Conservation (phyloP, 2,797 vertebrate genomes). For the Rhinogobio ventralis region DNA sequence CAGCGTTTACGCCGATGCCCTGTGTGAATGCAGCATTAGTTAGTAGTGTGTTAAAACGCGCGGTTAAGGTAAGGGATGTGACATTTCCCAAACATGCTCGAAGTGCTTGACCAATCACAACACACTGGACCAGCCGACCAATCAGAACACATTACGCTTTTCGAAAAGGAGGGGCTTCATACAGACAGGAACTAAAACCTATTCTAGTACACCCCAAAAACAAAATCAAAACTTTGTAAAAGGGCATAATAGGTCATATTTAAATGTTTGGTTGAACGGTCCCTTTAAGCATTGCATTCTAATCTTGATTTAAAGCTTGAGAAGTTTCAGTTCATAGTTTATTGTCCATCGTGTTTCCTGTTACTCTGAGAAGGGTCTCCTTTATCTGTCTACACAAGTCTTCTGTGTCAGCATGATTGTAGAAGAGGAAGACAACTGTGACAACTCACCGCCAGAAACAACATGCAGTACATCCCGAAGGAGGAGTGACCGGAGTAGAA, state of each 20-base stretch:
- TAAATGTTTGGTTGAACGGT: neutral
- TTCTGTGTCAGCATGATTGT: conserved; percentile 25
- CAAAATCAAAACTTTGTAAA: neutral
- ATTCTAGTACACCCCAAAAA: no score
- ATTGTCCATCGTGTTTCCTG: conserved; percentile 14
- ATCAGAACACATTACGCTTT: neutral
- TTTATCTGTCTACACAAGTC: conserved; percentile 18
- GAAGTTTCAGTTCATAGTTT: neutral
- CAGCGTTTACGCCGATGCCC: no score
- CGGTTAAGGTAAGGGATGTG: neutral
- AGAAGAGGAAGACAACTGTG: conserved; percentile 12
- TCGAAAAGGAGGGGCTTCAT: neutral
- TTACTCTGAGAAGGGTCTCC: neutral
- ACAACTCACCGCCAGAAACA: conserved; percentile 94
- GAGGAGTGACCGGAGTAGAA: conserved; percentile 99
- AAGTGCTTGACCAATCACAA: neutral
- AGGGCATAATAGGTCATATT: neutral
- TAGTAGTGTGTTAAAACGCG: neutral
- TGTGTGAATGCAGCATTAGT: no score
- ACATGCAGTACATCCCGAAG: conserved; percentile 98
- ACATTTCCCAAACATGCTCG: neutral
- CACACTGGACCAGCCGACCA: neutral
- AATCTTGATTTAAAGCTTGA: neutral
- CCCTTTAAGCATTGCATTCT: neutral
- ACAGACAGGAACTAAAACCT: neutral